Conservation (phyloP, 2,888 invertebrate genomes). For the Allygus modestus region DNA sequence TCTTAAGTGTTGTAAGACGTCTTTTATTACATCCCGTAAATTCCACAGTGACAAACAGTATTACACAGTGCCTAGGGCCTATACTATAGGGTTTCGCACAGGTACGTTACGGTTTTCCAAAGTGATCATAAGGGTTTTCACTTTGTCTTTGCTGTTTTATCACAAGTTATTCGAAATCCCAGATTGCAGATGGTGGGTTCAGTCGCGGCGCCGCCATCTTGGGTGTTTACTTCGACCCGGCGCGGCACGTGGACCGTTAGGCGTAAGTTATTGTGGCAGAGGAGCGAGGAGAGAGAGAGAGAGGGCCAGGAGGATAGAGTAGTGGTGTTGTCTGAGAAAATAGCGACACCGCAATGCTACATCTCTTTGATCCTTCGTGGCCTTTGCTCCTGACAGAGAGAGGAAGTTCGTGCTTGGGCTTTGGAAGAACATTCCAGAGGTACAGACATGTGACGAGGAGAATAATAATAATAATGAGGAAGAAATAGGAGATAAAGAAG, state of each 20-base stretch:
- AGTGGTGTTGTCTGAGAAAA: constrained; percentile 43
- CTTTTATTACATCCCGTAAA: no score
- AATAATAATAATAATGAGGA: no score
- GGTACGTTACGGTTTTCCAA: no score
- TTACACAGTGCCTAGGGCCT: no score
- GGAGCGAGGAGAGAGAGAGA: neutral
- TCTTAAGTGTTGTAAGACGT: no score
- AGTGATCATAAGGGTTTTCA: no score
- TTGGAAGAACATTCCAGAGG: no score
- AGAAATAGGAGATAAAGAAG: no score
- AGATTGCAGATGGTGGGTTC: constrained; percentile 7
- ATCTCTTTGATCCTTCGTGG: constrained; percentile 5
- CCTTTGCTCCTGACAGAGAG: neutral
- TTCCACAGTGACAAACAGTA: no score
- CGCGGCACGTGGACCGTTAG: constrained; percentile 35
- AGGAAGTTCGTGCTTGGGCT: neutral
- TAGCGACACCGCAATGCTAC: constrained; percentile 20
- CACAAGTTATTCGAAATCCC: neutral
- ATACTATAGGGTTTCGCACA: no score
- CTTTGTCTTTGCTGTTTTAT: no score
- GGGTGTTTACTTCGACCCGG: constrained; percentile 2
- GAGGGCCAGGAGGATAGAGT: neutral
- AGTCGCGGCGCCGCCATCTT: neutral
- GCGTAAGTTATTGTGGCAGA: constrained; percentile 36
- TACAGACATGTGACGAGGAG: no score